Conservation (phyloP, 2,888 invertebrate species). For the Ophion ellenae region DNA sequence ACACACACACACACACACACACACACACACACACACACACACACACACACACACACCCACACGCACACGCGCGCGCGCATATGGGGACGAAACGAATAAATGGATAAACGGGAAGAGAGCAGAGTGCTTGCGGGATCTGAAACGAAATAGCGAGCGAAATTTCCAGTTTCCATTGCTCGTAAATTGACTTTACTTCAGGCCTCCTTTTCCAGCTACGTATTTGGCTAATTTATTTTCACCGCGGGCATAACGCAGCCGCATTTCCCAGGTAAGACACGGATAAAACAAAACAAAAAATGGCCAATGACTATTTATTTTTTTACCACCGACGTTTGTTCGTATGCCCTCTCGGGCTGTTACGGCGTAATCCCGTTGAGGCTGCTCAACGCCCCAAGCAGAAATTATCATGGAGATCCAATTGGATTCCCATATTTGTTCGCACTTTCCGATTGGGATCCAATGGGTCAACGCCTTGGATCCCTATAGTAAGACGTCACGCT, state of each 20-base stretch:
- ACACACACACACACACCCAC: background rate
- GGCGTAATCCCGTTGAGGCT: no score
- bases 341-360: no score
- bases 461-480: no score
- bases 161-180: slow-evolving; percentile 18
- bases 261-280: no score
- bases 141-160: slow-evolving; percentile 5
- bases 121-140: background rate
- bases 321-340: no score
- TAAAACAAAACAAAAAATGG: no score
- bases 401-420: no score
- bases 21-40: background rate
- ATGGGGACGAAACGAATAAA: background rate
- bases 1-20: background rate
- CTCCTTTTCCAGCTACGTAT: background rate
- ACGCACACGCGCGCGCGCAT: background rate
- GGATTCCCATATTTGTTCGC: no score
- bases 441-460: no score
- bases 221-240: background rate
- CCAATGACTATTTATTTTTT: no score
- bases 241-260: background rate
- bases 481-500: no score
- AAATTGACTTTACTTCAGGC: background rate
- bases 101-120: slow-evolving; percentile 5
- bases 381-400: no score